phyloP scores from a whole-genome alignment of 2,797 vertebrate genomes.

The Eospalax fontanierii region DNA sequence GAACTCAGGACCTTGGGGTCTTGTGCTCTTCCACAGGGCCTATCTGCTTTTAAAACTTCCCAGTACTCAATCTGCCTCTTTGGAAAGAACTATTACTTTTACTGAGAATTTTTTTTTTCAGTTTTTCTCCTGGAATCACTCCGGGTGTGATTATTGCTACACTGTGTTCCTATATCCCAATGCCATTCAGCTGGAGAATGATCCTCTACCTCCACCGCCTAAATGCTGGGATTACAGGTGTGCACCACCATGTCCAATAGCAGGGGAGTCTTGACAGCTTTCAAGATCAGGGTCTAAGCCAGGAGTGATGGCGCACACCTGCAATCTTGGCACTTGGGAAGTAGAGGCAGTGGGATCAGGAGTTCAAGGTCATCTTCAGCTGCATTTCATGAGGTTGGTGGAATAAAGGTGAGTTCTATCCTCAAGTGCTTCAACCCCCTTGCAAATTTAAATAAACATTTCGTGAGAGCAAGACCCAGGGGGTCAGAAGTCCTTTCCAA shows the following conservation, averaged over 20 bases:
- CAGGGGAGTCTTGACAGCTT: not conserved
- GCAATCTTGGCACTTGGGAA: not conserved
- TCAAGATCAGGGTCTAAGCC: not conserved
- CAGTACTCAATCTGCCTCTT: not conserved
- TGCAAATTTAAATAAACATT: slow-evolving; percentile 50
- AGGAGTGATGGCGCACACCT: not conserved
- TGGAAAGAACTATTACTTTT: not conserved
- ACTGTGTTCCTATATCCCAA: accelerated
- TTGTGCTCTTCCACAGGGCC: not conserved
- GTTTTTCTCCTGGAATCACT: not conserved
- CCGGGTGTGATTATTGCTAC: not conserved
- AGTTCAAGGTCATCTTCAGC: too few relatives aligned
- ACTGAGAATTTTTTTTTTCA: not conserved
- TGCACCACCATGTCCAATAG: not conserved
- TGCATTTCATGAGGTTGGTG: not conserved
- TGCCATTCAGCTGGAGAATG: not conserved
- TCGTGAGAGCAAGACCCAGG: not conserved
- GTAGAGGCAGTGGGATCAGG: not conserved
- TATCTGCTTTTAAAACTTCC: not conserved
- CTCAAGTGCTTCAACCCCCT: not conserved
- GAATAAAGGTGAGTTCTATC: not conserved
- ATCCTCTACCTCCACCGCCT: not conserved
- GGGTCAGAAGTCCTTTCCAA: slow-evolving; percentile 57
- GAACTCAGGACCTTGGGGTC: not conserved
- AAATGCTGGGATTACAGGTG: not conserved